phyloP scores from a whole-genome alignment of 2,113 vertebrate genomes.

The Nycticorax nycticorax region DNA sequence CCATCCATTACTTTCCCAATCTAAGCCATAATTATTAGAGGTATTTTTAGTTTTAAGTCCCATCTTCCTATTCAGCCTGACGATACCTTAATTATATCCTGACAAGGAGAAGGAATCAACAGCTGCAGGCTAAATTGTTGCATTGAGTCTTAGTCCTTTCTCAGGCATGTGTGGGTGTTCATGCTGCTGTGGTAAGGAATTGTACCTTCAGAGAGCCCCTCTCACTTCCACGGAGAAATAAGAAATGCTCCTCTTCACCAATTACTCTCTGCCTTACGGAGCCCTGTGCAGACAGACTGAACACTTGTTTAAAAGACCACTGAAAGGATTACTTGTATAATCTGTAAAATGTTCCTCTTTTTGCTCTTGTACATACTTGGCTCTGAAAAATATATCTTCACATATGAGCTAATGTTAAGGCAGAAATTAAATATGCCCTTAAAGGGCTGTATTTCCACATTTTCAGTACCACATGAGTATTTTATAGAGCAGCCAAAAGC shows the following conservation, averaged over 20 bases:
- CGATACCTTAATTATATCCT: slow-evolving; percentile 65
- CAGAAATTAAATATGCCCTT: not conserved
- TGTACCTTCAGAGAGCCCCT: not conserved
- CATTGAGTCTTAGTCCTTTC: not conserved
- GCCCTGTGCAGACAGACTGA: not conserved
- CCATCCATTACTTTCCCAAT: not conserved
- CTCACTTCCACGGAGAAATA: not conserved
- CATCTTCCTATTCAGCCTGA: slow-evolving; percentile 60
- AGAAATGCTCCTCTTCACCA: not conserved
- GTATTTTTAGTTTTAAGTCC: slow-evolving; percentile 73
- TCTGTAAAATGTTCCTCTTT: not conserved
- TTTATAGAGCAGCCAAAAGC: not conserved
- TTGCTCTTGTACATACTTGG: not conserved
- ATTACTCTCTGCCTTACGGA: not conserved
- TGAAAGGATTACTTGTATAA: not conserved
- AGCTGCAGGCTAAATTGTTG: not conserved
- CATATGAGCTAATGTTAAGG: not conserved
- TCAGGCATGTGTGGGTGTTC: not conserved
- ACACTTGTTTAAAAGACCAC: not conserved
- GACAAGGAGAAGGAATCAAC: slow-evolving; percentile 37
- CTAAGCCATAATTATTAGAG: slow-evolving; percentile 67
- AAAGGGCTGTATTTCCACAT: not conserved
- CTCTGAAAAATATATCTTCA: not conserved
- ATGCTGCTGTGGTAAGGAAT: not conserved
- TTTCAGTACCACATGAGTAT: not conserved